Percentiles rank a stretch among this genome's conserved stretches.
These are phyloP conservation scores for Apis laboriosa DNA, from an alignment of 1,140 invertebrate species.

Conservation along the genomic window DNA sequence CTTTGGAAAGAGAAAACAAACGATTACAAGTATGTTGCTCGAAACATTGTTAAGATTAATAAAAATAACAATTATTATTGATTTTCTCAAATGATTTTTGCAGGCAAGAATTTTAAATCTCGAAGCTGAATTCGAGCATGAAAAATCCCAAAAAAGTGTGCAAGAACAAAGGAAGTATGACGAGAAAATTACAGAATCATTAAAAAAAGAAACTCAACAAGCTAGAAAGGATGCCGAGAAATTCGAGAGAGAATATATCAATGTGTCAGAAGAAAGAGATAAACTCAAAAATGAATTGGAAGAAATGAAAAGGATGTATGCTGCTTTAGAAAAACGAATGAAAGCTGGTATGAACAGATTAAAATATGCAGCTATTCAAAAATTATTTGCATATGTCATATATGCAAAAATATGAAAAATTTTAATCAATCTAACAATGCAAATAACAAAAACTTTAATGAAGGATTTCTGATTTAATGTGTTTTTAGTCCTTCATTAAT, in stretches of 20 bases:
- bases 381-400: background rate
- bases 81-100: background rate
- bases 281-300: conserved; percentile 88
- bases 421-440: conserved; percentile 8
- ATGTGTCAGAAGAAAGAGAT: conserved; percentile 88
- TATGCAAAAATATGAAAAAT: background rate
- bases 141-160: conserved; percentile 80
- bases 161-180: conserved; percentile 83
- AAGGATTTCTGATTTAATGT: background rate
- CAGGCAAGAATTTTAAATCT: conserved; percentile 88
- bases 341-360: conserved; percentile 74
- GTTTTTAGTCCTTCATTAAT: background rate
- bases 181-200: conserved; percentile 79
- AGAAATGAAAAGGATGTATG: conserved; percentile 88
- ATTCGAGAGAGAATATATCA: conserved; percentile 89
- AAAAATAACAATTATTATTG: background rate
- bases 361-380: background rate
- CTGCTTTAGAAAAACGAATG: conserved; percentile 85
- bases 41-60: too few relatives aligned
- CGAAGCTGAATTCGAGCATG: conserved; percentile 88
- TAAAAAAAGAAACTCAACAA: conserved; percentile 89
- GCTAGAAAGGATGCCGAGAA: conserved; percentile 89
- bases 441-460: background rate
- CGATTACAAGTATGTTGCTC: conserved; percentile 82
- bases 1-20: conserved; percentile 92